These are phyloP conservation scores for Drosophila malerkotliana DNA, from an alignment of 1,140 invertebrate species.

Conservation along the genomic window DNA sequence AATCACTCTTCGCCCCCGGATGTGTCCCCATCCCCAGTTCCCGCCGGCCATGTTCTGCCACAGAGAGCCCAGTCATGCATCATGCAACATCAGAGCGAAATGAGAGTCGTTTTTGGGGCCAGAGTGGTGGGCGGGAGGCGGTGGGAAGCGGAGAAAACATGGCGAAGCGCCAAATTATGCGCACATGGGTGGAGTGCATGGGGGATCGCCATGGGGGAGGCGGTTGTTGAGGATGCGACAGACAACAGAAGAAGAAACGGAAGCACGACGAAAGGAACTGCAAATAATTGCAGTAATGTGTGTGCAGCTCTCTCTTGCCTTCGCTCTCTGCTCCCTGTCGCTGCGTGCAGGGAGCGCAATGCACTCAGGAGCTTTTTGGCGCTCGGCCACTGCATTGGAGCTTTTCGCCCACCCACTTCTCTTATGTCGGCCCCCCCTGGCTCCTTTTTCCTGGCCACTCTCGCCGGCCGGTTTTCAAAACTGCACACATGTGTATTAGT, in stretches of 20 bases:
- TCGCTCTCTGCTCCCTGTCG: neutral
- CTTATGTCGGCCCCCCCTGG: neutral
- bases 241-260: slow-evolving; percentile 61
- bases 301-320: neutral
- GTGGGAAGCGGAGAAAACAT: slow-evolving; percentile 62
- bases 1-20: slow-evolving; percentile 9
- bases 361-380: slow-evolving; percentile 67
- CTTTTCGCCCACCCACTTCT: slow-evolving; percentile 39
- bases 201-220: slow-evolving; percentile 6
- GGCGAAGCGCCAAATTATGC: slow-evolving; percentile 81
- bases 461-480: slow-evolving; percentile 72
- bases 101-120: slow-evolving; percentile 39
- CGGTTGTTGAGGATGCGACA: slow-evolving; percentile 41
- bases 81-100: slow-evolving; percentile 66
- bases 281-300: slow-evolving; percentile 69
- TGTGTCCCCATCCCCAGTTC: slow-evolving; percentile 11
- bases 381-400: slow-evolving; percentile 50
- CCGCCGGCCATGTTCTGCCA: slow-evolving; percentile 9
- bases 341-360: slow-evolving; percentile 41
- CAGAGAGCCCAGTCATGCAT: slow-evolving; percentile 30
- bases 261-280: slow-evolving; percentile 69
- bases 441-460: slow-evolving; percentile 39
- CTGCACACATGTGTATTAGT: slow-evolving; percentile 1
- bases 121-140: slow-evolving; percentile 11
- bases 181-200: slow-evolving; percentile 54